Base-by-base conservation (phyloP, 2,113 vertebrate genomes). In the Puffinus mauretanicus region DNA sequence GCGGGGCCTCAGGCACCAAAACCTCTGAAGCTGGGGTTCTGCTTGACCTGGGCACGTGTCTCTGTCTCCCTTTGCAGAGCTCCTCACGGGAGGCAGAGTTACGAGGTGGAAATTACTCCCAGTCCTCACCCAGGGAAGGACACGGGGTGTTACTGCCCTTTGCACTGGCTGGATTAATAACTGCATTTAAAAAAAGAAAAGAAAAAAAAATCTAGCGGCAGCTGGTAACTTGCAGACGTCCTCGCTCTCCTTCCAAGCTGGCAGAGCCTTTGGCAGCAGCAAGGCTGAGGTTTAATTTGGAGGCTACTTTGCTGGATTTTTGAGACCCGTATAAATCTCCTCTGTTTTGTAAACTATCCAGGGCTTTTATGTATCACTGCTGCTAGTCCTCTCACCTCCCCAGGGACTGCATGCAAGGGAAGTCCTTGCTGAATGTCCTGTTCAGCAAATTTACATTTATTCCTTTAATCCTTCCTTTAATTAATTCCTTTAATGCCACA, bases 61-160 rank as follows among this genome's bases (percentile, higher is more conserved):
- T 55, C 27, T 36, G n/a, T 20, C 49, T 87, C 70, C 22, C 57
- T 47, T n/a, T 11, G 83, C 7, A 38, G 67, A 70, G 57, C 60
- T 70, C 26, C 44, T 44, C 2, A 1, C 0, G 0, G 36, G 24
- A 85, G 57, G 14, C 38, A 30, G 69, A 61, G 51, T 19, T 44
- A 14, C 0, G 1, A 78, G 46, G 72, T 52, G 82, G 72, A 40
- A 92, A 88, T 83, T 16, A 5, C 25, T 57, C 40, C 34, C 75
- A 40, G 58, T 54, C 21, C 4, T 70, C 42, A 60, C 46, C 58
- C 69, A 60, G 55, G 55, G 60, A 26, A 73, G 67, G 34, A 38
- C 2, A 3, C 55, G 60, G 60, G 70, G 49, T 82, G 71, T 54
- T 60, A 4, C 22, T 66, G 82, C 42, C 17, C 1, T 83, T 86